Conservation (phyloP, 2,113 vertebrate species). For the Bagarius yarrelli region DNA sequence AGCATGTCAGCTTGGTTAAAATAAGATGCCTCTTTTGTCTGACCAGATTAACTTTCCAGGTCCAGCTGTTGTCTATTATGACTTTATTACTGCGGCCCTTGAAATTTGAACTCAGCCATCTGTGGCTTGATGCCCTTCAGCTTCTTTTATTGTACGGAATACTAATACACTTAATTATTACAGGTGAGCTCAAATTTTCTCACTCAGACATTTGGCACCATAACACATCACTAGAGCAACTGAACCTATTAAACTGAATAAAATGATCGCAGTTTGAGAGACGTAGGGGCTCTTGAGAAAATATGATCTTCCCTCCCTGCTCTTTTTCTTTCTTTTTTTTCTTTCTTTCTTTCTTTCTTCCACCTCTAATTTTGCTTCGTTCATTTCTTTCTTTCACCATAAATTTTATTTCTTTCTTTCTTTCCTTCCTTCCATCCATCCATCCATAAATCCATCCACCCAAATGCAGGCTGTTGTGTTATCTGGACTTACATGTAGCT, state of each 20-base stretch:
- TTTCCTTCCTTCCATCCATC: not conserved
- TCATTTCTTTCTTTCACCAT: not conserved
- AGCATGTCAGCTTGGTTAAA: not conserved
- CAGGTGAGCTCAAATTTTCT: constrained; percentile 1
- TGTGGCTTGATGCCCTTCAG: constrained; percentile 38
- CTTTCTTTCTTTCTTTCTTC: too few species aligned
- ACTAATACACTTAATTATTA: constrained; percentile 27
- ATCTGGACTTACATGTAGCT: not conserved
- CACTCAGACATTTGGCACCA: constrained; percentile 12
- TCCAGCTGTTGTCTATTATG: constrained; percentile 39
- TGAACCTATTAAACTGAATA: constrained; percentile 16
- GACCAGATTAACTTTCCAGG: constrained; percentile 25
- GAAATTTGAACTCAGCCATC: constrained; percentile 34
- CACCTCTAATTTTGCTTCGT: not conserved
- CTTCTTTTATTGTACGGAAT: constrained; percentile 32
- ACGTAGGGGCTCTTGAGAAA: not conserved
- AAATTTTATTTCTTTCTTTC: not conserved
- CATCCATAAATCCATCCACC: too few species aligned
- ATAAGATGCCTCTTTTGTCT: constrained; percentile 8
- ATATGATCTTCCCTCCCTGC: not conserved
- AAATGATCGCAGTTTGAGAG: constrained; percentile 1
- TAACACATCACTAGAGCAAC: not conserved
- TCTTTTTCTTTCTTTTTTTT: not conserved
- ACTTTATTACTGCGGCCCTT: constrained; percentile 39
- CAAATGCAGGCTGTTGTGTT: not conserved